These are phyloP conservation scores for Arrhamphus sclerolepis DNA, from an alignment of 2,797 vertebrate genomes.

Conservation along the genomic window DNA sequence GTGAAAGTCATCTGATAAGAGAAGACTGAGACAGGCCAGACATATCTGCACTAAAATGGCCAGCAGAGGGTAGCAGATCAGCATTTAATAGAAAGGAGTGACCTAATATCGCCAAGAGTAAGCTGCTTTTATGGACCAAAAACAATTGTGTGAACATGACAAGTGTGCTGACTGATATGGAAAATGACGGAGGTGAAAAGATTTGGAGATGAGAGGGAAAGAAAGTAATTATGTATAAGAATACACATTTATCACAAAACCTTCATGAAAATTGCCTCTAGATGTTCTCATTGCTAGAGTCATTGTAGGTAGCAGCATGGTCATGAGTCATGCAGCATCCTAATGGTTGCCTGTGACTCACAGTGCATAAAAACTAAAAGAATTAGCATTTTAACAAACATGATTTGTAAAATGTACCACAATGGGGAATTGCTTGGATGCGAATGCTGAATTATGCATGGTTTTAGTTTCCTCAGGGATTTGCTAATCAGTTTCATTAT, in stretches of 20 bases:
- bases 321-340: slow-evolving; percentile 54
- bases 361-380: slow-evolving; percentile 63
- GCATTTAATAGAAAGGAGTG: slow-evolving; percentile 39
- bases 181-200: background rate
- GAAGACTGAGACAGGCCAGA: slow-evolving; percentile 26
- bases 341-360: slow-evolving; percentile 68
- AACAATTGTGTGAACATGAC: slow-evolving; percentile 1
- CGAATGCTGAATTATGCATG: slow-evolving; percentile 28
- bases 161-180: slow-evolving; percentile 5
- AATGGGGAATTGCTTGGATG: slow-evolving; percentile 52
- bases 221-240: no score
- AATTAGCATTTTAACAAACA: slow-evolving; percentile 65
- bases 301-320: slow-evolving; percentile 39
- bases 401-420: slow-evolving; percentile 42
- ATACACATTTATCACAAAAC: slow-evolving; percentile 3
- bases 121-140: slow-evolving; percentile 30
- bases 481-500: background rate
- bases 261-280: slow-evolving; percentile 64
- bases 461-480: background rate
- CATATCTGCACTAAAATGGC: slow-evolving; percentile 36
- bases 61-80: slow-evolving; percentile 67
- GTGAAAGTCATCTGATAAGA: slow-evolving; percentile 31
- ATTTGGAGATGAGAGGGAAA: slow-evolving; percentile 7
- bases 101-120: no score
- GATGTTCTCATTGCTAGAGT: slow-evolving; percentile 33